Evolutionary conservation across 2,797 vertebrate genomes (phyloP).

Genomic region (Spheniscus humboldti): DNA sequence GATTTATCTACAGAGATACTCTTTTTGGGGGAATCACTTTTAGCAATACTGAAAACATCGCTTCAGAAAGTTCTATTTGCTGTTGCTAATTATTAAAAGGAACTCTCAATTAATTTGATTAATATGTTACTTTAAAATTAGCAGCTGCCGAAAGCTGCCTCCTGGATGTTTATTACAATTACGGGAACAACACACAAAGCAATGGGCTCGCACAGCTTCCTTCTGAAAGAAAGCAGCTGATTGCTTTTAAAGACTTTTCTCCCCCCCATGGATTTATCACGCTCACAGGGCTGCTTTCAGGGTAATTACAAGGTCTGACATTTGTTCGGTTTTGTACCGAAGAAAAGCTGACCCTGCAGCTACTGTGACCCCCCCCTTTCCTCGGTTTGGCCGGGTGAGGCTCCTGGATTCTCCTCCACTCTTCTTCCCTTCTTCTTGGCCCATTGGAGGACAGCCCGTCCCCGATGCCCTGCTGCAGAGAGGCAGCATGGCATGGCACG

Average conservation of each 20-base stretch:
- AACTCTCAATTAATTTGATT: conserved; percentile 43
- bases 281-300: background rate
- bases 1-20: conserved; percentile 46
- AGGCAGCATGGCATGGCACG: fast-evolving
- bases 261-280: background rate
- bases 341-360: background rate
- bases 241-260: background rate
- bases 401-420: background rate
- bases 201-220: background rate
- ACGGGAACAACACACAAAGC: background rate
- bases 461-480: no score
- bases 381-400: fast-evolving
- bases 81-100: conserved; percentile 31
- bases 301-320: background rate
- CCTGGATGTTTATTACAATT: background rate
- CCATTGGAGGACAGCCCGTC: fast-evolving
- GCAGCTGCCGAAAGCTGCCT: conserved; percentile 15
- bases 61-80: background rate
- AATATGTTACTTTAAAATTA: background rate
- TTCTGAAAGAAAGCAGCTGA: background rate
- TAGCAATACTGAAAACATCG: background rate
- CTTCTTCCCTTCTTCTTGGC: background rate
- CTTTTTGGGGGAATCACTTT: background rate
- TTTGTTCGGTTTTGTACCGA: background rate
- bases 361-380: fast-evolving